Conservation (phyloP, 2,797 vertebrate genomes). For the Rhincodon typus region DNA sequence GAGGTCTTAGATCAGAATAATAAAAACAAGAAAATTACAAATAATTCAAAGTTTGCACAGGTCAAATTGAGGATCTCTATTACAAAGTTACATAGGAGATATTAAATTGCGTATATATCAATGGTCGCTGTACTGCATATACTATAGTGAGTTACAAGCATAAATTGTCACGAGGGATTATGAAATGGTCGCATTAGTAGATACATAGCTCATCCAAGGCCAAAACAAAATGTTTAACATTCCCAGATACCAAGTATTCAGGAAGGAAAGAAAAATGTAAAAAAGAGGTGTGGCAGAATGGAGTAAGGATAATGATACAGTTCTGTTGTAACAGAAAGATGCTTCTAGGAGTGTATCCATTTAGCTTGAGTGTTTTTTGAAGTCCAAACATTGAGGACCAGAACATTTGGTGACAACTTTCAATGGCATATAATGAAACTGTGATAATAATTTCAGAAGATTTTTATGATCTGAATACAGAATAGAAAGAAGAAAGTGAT, state of each 20-base stretch:
- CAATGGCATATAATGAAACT: neutral
- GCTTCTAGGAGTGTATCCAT: neutral
- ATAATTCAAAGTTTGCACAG: neutral
- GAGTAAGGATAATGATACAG: neutral
- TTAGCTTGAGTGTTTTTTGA: neutral
- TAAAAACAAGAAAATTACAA: neutral
- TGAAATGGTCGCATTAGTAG: neutral
- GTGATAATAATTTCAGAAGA: neutral
- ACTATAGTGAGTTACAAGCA: neutral
- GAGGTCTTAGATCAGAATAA: neutral
- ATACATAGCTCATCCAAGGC: neutral
- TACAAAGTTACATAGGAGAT: neutral
- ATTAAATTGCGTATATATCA: neutral
- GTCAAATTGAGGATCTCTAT: neutral
- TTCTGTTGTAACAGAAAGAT: neutral
- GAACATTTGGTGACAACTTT: neutral
- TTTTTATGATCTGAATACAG: neutral
- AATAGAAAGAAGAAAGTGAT: neutral
- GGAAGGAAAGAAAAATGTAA: neutral
- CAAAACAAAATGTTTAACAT: neutral
- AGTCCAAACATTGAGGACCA: neutral
- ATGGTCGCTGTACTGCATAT: neutral
- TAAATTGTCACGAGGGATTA: neutral
- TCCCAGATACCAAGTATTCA: neutral
- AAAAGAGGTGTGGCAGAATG: neutral